Evolutionary conservation across 2,797 vertebrate species (phyloP).

Genomic region (Paratrypauchen microcephalus): DNA sequence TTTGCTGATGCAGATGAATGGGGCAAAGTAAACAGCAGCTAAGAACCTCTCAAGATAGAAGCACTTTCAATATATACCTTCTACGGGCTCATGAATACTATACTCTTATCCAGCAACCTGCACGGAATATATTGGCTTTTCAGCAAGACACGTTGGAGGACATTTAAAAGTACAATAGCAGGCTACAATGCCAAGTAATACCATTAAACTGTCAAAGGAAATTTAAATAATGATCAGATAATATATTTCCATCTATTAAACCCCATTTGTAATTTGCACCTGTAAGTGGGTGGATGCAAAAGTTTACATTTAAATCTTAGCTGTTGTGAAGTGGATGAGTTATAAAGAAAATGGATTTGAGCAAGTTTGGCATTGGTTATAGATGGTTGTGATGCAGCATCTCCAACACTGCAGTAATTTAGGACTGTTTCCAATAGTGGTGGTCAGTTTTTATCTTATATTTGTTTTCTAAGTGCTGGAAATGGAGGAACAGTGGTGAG

Average conservation of each 20-base stretch:
- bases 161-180: background rate
- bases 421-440: no score
- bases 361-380: no score
- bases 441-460: no score
- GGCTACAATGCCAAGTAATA: background rate
- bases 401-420: no score
- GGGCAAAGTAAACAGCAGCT: slow-evolving; percentile 24
- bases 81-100: background rate
- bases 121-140: background rate
- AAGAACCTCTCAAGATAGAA: slow-evolving; percentile 33
- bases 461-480: no score
- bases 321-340: no score
- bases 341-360: no score
- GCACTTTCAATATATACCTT: slow-evolving; percentile 13
- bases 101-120: background rate
- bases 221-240: background rate
- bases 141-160: background rate
- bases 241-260: background rate
- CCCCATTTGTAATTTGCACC: no score
- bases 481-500: no score
- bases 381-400: no score
- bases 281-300: no score
- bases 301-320: no score
- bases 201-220: background rate
- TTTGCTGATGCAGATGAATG: slow-evolving; percentile 44